Percentiles rank a stretch among this genome's conserved stretches.
These are phyloP conservation scores for Serripes groenlandicus DNA, from an alignment of 2,888 invertebrate genomes.

Conservation along the genomic window DNA sequence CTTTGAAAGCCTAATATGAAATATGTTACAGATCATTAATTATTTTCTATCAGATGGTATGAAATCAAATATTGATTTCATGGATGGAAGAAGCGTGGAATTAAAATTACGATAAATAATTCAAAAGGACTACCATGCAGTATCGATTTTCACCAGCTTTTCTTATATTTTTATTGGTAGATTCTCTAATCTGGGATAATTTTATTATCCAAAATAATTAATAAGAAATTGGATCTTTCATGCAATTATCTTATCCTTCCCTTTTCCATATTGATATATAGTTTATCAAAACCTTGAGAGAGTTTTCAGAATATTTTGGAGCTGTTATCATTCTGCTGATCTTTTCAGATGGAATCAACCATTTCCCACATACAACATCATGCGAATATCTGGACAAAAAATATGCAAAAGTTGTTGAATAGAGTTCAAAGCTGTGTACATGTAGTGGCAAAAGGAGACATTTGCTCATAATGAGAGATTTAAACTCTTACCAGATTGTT, in stretches of 20 bases:
- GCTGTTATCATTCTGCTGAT: too few relatives aligned
- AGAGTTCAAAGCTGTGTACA: not conserved
- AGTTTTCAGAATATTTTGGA: too few relatives aligned
- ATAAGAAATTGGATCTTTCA: too few relatives aligned
- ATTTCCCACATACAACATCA: too few relatives aligned
- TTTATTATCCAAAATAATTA: too few relatives aligned
- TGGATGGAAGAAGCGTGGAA: constrained; percentile 22
- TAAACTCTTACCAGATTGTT: not conserved
- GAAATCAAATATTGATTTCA: constrained; percentile 28
- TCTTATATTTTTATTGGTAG: too few relatives aligned
- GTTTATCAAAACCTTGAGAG: too few relatives aligned
- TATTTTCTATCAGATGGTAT: not conserved
- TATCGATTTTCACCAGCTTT: constrained; percentile 14
- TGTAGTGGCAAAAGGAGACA: not conserved
- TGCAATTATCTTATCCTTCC: too few relatives aligned
- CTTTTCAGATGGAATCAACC: too few relatives aligned
- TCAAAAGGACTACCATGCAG: not conserved
- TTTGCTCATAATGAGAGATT: not conserved
- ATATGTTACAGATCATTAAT: constrained; percentile 14
- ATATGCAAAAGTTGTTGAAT: not conserved
- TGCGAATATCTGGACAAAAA: not conserved
- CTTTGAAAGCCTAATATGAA: too few relatives aligned
- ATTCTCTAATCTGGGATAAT: too few relatives aligned
- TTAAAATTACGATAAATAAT: constrained; percentile 27
- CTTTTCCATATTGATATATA: too few relatives aligned